Conservation (phyloP, 1,140 invertebrate species). For the Tetramorium simillimum region DNA sequence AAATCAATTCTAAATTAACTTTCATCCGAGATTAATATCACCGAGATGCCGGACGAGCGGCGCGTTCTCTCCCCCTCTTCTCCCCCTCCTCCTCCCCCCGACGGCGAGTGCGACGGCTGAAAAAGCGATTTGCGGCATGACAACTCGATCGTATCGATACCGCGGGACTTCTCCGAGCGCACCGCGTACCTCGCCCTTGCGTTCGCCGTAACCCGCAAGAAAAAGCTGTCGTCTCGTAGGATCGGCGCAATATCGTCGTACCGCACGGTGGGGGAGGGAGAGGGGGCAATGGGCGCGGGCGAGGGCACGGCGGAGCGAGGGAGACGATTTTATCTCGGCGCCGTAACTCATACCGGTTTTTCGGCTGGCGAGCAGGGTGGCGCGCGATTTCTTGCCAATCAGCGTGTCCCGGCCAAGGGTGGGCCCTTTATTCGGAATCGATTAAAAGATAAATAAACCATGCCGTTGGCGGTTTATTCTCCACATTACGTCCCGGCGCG, state of each 20-base stretch:
- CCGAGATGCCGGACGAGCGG: slow-evolving; percentile 16
- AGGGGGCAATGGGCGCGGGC: background rate
- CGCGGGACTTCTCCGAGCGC: slow-evolving; percentile 43
- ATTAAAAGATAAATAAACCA: slow-evolving; percentile 74
- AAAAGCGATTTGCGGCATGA: slow-evolving; percentile 60
- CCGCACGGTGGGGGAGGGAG: background rate
- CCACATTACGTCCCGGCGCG: slow-evolving; percentile 43
- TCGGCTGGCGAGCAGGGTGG: slow-evolving; percentile 66
- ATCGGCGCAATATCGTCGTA: slow-evolving; percentile 57
- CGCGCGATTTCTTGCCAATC: slow-evolving; percentile 76
- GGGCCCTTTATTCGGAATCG: slow-evolving; percentile 70
- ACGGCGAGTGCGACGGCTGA: slow-evolving; percentile 23
- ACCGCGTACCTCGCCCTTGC: slow-evolving; percentile 45
- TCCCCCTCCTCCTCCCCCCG: too few relatives aligned
- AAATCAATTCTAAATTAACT: slow-evolving; percentile 63
- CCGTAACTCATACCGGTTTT: slow-evolving; percentile 76
- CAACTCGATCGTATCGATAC: slow-evolving; percentile 56
- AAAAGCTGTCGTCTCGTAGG: slow-evolving; percentile 62
- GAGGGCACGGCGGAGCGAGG: slow-evolving; percentile 1
- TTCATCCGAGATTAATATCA: slow-evolving; percentile 58
- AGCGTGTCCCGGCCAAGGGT: slow-evolving; percentile 55
- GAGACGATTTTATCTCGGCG: slow-evolving; percentile 74
- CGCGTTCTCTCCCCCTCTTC: background rate
- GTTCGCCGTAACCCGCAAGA: slow-evolving; percentile 67
- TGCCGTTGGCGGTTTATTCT: slow-evolving; percentile 58